These are phyloP conservation scores for Hedya salicella DNA, from an alignment of 2,888 invertebrate genomes.

Conservation along the genomic window DNA sequence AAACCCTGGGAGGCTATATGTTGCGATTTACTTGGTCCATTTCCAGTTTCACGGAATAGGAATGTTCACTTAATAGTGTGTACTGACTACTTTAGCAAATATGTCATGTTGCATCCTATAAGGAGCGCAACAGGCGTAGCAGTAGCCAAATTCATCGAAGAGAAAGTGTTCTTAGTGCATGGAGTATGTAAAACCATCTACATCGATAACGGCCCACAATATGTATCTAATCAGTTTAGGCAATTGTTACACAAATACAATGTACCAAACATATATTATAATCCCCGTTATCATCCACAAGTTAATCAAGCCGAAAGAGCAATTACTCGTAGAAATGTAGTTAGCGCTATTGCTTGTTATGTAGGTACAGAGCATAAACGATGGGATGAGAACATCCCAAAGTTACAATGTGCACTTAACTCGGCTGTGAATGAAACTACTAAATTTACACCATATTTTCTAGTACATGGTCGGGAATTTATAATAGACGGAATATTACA, in stretches of 20 bases:
- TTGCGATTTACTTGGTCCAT: background rate
- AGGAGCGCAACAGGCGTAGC: background rate
- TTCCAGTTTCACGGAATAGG: slow-evolving; percentile 1
- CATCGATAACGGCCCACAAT: too few species aligned
- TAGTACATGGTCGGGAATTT: slow-evolving; percentile 2
- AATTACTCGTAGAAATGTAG: background rate
- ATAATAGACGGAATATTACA: slow-evolving; percentile 1
- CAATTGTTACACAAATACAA: slow-evolving; percentile 3
- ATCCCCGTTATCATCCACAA: slow-evolving; percentile 5
- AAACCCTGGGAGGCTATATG: background rate
- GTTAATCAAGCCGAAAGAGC: background rate
- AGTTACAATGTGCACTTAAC: background rate
- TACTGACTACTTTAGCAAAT: slow-evolving; percentile 8
- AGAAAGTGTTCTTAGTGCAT: too few species aligned
- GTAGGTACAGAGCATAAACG: background rate
- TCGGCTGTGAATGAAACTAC: background rate
- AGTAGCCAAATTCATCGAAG: too few species aligned
- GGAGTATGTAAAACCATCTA: too few species aligned
- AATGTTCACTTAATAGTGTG: slow-evolving; percentile 6
- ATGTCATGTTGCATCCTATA: background rate
- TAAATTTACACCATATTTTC: background rate
- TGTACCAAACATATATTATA: background rate
- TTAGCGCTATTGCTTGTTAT: background rate
- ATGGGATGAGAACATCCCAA: slow-evolving; percentile 1
- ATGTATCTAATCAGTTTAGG: background rate